These are phyloP conservation scores for Ericerus pela DNA, from an alignment of 1,140 invertebrate species.

Conservation along the genomic window DNA sequence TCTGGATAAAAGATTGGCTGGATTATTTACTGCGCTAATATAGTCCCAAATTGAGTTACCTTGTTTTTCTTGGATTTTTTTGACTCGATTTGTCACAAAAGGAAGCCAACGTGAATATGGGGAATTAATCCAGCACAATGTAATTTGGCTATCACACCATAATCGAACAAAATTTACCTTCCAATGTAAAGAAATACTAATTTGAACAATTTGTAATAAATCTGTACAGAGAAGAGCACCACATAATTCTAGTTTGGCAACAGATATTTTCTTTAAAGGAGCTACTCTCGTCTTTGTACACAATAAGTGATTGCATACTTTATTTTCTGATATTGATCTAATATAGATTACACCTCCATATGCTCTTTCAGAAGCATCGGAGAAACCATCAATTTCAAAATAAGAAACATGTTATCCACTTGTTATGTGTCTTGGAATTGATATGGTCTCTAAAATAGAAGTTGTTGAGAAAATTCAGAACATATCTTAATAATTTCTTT, in stretches of 20 bases:
- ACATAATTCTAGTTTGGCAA: conserved; percentile 28
- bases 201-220: neutral
- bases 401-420: neutral
- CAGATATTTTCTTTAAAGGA: conserved; percentile 24
- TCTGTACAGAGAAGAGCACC: conserved; percentile 25
- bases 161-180: conserved; percentile 14
- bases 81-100: conserved; percentile 14
- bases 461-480: neutral
- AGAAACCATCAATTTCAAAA: conserved; percentile 5
- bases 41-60: conserved; percentile 19
- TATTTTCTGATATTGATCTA: neutral
- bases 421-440: neutral
- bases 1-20: conserved; percentile 24
- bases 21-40: conserved; percentile 22
- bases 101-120: conserved; percentile 5
- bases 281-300: conserved; percentile 20
- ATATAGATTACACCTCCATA: conserved; percentile 1
- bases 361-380: neutral
- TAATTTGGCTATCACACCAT: conserved; percentile 15
- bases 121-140: conserved; percentile 14
- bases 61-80: conserved; percentile 25
- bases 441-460: neutral
- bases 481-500: neutral
- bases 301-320: neutral
- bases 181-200: neutral